Conservation (phyloP, 2,113 vertebrate species). For the Zapornia atra region DNA sequence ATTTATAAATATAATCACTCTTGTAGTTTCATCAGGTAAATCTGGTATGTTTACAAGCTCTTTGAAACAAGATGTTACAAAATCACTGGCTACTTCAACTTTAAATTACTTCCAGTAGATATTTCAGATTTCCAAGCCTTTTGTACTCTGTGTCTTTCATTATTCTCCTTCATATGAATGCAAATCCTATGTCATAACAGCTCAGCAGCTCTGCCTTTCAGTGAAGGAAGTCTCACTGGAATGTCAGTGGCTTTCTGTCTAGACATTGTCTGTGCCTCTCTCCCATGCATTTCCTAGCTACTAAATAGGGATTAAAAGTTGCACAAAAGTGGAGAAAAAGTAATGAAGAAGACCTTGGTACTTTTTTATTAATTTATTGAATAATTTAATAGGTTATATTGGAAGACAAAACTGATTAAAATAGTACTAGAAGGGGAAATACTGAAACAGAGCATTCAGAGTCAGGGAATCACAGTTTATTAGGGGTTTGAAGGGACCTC, state of each 20-base stretch:
- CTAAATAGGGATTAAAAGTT: background rate
- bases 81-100: background rate
- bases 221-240: background rate
- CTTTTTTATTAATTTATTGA: background rate
- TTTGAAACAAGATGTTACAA: background rate
- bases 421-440: background rate
- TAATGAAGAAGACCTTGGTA: background rate
- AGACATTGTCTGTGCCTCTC: background rate
- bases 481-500: no score
- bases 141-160: background rate
- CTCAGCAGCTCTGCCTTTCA: background rate
- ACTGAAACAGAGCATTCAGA: background rate
- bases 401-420: background rate
- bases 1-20: background rate
- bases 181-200: background rate
- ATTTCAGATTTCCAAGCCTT: background rate
- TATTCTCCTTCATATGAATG: background rate
- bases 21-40: background rate
- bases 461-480: no score
- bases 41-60: background rate
- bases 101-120: background rate
- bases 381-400: background rate
- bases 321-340: background rate
- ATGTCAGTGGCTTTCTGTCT: background rate
- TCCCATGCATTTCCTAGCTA: background rate